Evolutionary conservation across 1,140 invertebrate genomes (phyloP), one percentile per base, ranked within the genome.

Genomic region (Nephotettix cincticeps): DNA sequence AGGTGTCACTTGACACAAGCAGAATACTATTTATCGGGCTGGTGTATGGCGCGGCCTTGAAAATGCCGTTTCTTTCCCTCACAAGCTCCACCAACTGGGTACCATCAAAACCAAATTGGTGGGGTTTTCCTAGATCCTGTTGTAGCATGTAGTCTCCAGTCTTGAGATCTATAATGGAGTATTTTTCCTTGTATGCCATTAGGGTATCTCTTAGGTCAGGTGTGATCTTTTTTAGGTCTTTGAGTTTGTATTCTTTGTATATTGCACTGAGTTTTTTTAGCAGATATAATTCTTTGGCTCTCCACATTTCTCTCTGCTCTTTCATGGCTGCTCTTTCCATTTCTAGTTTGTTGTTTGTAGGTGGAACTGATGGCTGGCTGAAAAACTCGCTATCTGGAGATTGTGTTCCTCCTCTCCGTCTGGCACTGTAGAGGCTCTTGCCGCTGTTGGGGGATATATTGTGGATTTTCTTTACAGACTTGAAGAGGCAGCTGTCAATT

Each of bases 61-160:
- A 51, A 11, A 11, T 51, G 6, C 21, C 17, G 6, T 51, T n/a
- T 51, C 6, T 19, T 6, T 51, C n/a, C 21, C 17, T 51, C 19
- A 19, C 17, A 11, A 51, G 21, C 21, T 51, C 47, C 17, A 51
- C 21, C 3, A 51, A 51, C 17, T 23, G 47, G 3, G 47, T 9
- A 23, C 47, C 47, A 51, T 51, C 47, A 23, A 51, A 51, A n/a
- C 47, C 47, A 51, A n/a, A 51, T 51, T 51, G 47, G 47, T 51
- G 21, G 6, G 47, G 47, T 19, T 23, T 51, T 4, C 6, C 17
- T 4, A 23, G 17, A 11, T 51, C 47, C n/a, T 51, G 47, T n/a
- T 23, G 3, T 19, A 51, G 21, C 4, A 51, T 6, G 19, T 11
- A 23, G 3, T n/a, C n/a, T 51, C 47, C 47, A n/a, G 47, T 51